Conservation (phyloP, 2,888 invertebrate species). For the Ophion slaviceki region DNA sequence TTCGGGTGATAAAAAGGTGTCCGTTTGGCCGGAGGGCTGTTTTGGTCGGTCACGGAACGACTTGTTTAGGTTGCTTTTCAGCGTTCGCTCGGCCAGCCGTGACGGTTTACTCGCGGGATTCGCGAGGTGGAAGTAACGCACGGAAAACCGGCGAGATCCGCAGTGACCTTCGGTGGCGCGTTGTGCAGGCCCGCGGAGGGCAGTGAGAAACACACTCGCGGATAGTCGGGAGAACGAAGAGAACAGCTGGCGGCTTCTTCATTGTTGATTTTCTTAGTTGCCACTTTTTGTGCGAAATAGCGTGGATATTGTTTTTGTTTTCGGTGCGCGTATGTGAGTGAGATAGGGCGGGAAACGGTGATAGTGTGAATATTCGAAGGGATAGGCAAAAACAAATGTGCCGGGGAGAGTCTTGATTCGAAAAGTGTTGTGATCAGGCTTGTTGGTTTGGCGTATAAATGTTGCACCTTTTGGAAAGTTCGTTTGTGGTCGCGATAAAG, state of each 20-base stretch:
- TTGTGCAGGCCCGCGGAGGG: neutral
- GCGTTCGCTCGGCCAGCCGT: neutral
- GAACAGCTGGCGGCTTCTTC: neutral
- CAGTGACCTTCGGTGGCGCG: neutral
- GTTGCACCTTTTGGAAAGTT: neutral
- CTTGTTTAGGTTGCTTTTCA: neutral
- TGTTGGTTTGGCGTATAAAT: neutral
- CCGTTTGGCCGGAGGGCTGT: no score
- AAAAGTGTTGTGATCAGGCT: neutral
- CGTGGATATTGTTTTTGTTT: slow-evolving; percentile 10
- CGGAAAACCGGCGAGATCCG: neutral
- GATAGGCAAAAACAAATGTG: slow-evolving; percentile 1
- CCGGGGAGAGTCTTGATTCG: neutral
- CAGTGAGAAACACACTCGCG: neutral
- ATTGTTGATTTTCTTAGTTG: neutral
- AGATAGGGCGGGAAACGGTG: slow-evolving; percentile 15
- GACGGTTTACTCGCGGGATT: neutral
- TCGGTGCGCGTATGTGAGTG: slow-evolving; percentile 32
- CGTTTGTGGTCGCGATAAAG: neutral
- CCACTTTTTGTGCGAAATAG: no score
- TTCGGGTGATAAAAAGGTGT: no score
- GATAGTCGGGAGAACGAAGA: neutral
- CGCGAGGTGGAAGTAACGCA: neutral
- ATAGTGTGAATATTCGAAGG: slow-evolving; percentile 17
- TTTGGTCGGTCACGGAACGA: neutral